These are phyloP conservation scores for Portevinia maculata DNA, from an alignment of 2,888 invertebrate genomes.

Conservation along the genomic window DNA sequence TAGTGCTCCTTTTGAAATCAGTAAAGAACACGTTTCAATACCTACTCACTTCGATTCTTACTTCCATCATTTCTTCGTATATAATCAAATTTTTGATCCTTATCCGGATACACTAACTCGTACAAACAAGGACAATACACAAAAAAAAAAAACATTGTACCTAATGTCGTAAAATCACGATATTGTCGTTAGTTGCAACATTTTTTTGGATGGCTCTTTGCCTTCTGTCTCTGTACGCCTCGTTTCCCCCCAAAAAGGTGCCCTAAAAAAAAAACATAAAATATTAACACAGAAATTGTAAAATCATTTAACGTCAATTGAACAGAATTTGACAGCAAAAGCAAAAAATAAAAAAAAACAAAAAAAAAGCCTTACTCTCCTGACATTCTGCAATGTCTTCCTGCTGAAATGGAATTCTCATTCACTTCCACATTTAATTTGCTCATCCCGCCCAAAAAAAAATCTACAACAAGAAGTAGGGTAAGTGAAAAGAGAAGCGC, in stretches of 20 bases:
- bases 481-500: constrained; percentile 4
- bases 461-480: constrained; percentile 3
- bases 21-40: constrained; percentile 67
- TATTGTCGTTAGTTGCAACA: constrained; percentile 46
- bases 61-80: constrained; percentile 41
- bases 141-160: constrained; percentile 21
- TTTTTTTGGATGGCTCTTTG: not conserved
- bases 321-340: constrained; percentile 52
- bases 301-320: constrained; percentile 71
- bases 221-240: not conserved
- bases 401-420: constrained; percentile 47
- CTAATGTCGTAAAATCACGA: constrained; percentile 62
- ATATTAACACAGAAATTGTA: constrained; percentile 71
- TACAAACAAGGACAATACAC: not conserved
- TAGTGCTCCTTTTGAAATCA: constrained; percentile 39
- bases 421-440: constrained; percentile 46
- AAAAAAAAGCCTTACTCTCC: not conserved
- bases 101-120: not conserved
- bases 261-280: constrained; percentile 40
- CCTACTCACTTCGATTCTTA: constrained; percentile 49
- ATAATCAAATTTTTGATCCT: constrained; percentile 63
- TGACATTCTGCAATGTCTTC: not conserved
- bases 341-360: not conserved
- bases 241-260: not conserved
- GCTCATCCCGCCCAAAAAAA: not conserved